phyloP scores from a whole-genome alignment of 1,140 invertebrate genomes.

The Zaprionus gabonicus region DNA sequence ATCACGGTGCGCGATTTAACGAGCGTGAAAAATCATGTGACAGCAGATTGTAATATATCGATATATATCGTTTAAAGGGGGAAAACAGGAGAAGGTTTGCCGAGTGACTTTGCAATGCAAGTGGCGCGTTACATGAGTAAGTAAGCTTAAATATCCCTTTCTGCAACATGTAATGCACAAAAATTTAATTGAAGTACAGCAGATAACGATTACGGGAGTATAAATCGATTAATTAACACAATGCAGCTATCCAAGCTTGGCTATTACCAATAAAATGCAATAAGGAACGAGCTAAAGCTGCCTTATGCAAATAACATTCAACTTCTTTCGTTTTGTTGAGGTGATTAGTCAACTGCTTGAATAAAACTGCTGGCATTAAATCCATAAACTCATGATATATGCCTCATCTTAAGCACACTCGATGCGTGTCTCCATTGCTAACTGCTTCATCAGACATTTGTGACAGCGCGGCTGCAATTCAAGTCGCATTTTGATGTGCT shows the following conservation, averaged over 20 bases:
- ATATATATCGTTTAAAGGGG: background rate
- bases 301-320: too few species aligned
- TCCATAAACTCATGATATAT: too few species aligned
- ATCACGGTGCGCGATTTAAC: constrained; percentile 66
- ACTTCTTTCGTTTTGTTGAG: too few species aligned
- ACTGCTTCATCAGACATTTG: constrained; percentile 1
- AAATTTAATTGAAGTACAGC: too few species aligned
- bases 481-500: background rate
- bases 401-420: background rate
- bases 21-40: constrained; percentile 76
- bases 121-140: too few species aligned
- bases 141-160: too few species aligned
- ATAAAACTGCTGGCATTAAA: too few species aligned
- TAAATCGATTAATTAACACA: too few species aligned
- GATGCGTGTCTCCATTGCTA: background rate
- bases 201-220: too few species aligned
- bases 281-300: background rate
- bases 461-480: constrained; percentile 1
- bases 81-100: background rate
- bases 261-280: background rate
- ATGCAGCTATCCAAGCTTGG: too few species aligned
- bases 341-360: too few species aligned
- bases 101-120: background rate
- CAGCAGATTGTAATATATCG: constrained; percentile 69
- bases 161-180: too few species aligned